phyloP scores from a whole-genome alignment of 2,888 invertebrate species.

The Heliconius charithonia region DNA sequence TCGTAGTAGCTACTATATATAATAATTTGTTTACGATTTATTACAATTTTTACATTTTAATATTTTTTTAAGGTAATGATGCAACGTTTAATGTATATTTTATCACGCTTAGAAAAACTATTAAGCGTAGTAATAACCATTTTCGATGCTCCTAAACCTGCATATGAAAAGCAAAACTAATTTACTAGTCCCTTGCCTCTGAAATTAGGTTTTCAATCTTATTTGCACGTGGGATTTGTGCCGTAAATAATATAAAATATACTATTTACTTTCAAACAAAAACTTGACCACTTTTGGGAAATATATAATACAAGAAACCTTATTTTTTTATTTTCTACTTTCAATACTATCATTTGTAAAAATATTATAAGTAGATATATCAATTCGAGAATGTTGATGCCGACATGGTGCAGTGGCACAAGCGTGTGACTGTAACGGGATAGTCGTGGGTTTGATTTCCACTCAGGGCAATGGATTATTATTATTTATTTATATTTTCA shows the following conservation, averaged over 20 bases:
- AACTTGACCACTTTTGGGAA: not conserved
- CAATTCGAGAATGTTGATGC: not conserved
- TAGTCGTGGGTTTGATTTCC: too few species aligned
- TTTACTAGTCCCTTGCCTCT: conserved; percentile 42
- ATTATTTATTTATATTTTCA: too few species aligned
- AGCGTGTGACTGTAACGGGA: too few species aligned
- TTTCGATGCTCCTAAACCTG: conserved; percentile 43
- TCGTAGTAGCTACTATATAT: not conserved
- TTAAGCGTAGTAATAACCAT: conserved; percentile 42
- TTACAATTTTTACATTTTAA: not conserved
- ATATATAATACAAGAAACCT: not conserved
- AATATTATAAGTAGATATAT: not conserved
- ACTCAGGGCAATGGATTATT: too few species aligned
- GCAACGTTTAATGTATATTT: conserved; percentile 34
- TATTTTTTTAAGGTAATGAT: not conserved
- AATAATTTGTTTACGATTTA: not conserved
- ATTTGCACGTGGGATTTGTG: conserved; percentile 28
- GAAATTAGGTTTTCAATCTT: conserved; percentile 43
- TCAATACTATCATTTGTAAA: not conserved
- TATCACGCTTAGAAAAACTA: conserved; percentile 38
- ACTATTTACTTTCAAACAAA: not conserved
- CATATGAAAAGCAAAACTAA: conserved; percentile 42
- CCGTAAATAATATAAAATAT: conserved; percentile 14
- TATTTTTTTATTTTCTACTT: too few species aligned
- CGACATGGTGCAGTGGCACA: too few species aligned